Conservation (phyloP, 2,113 vertebrate genomes). For the Pomatorhinus ruficollis region DNA sequence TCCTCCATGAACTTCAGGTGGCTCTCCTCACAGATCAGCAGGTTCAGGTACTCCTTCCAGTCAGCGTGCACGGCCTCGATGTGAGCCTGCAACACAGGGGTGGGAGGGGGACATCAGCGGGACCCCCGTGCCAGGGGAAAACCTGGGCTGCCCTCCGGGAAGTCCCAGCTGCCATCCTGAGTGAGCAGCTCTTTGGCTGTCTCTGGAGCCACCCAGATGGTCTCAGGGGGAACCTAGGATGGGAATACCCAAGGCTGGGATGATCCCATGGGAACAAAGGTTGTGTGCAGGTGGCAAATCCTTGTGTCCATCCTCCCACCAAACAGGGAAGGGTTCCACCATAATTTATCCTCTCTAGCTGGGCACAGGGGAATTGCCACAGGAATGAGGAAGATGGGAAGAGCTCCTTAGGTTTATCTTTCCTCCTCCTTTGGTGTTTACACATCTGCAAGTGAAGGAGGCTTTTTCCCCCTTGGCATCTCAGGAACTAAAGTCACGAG, state of each 20-base stretch:
- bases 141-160: background rate
- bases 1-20: conserved; percentile 97
- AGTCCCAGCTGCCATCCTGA: background rate
- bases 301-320: background rate
- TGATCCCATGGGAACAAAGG: background rate
- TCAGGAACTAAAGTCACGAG: background rate
- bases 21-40: conserved; percentile 97
- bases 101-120: accelerated
- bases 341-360: background rate
- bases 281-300: background rate
- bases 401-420: background rate
- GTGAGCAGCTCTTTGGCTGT: background rate
- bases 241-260: background rate
- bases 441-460: background rate
- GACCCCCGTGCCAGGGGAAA: accelerated
- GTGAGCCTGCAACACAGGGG: conserved; percentile 81
- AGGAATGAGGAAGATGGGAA: background rate
- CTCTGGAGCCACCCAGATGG: background rate
- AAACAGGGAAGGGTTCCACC: background rate
- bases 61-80: conserved; percentile 93
- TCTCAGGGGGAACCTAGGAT: background rate
- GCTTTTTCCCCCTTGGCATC: background rate
- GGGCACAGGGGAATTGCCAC: background rate
- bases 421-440: background rate
- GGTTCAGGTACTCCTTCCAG: conserved; percentile 98